These are phyloP conservation scores for Rhizomys pruinosus DNA, from an alignment of 2,113 vertebrate genomes.

Conservation along the genomic window DNA sequence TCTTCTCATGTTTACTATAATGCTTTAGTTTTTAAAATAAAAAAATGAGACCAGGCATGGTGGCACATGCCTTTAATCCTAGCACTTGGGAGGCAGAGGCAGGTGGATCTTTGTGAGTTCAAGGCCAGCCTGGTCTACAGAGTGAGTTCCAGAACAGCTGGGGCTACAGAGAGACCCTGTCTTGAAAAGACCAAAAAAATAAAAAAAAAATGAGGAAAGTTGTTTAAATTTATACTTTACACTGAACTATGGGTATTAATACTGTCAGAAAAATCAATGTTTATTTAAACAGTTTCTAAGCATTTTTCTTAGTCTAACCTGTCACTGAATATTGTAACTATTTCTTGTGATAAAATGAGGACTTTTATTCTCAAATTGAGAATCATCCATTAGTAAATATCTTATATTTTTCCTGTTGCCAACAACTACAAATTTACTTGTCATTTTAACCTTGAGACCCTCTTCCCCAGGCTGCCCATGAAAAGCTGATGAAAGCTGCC, in stretches of 20 bases:
- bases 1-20: not conserved
- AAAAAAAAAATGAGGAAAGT: too few species aligned
- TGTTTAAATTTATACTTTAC: constrained; percentile 41
- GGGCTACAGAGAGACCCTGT: too few species aligned
- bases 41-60: too few species aligned
- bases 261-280: constrained; percentile 14
- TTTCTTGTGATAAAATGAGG: constrained; percentile 16
- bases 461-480: not conserved
- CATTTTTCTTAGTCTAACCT: constrained; percentile 21
- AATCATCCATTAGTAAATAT: constrained; percentile 11
- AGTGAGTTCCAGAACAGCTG: too few species aligned
- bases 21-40: constrained; percentile 15
- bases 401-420: constrained; percentile 18
- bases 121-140: too few species aligned
- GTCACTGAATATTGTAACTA: not conserved
- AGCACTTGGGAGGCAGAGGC: too few species aligned
- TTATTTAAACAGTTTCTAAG: constrained; percentile 30
- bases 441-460: constrained; percentile 67
- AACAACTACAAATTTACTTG: constrained; percentile 11
- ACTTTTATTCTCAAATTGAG: not conserved
- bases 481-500: constrained; percentile 59
- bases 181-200: too few species aligned
- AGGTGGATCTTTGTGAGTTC: too few species aligned
- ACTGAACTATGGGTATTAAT: not conserved
- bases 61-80: too few species aligned